Evolutionary conservation across 2,113 vertebrate species (phyloP).

Genomic region (Hemichromis elongatus): DNA sequence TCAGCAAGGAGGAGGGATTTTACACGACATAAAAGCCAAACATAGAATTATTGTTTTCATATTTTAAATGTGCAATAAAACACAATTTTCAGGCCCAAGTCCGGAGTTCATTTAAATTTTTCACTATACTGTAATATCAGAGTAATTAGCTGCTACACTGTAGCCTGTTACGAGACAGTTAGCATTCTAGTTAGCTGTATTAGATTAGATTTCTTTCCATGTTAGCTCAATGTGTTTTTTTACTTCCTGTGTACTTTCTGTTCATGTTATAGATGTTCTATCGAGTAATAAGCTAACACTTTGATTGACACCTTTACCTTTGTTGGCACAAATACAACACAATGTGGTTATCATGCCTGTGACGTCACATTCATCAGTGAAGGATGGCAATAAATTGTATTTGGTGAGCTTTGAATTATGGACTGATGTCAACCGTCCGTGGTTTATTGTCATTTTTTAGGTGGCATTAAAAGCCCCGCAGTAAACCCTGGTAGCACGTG

Average conservation of each 20-base stretch:
- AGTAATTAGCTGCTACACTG: neutral
- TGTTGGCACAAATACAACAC: neutral
- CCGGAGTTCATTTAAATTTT: fast-evolving
- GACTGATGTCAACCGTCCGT: neutral
- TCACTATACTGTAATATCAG: fast-evolving
- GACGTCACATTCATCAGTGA: neutral
- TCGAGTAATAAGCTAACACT: neutral
- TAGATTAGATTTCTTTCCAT: neutral
- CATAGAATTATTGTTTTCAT: neutral
- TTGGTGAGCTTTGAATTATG: neutral
- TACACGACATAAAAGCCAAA: neutral
- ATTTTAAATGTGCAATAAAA: neutral
- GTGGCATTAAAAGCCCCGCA: neutral
- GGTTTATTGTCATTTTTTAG: fast-evolving
- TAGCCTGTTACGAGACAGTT: neutral
- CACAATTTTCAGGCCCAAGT: fast-evolving
- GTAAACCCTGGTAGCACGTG: neutral
- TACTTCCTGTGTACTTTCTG: neutral
- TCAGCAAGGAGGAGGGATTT: neutral
- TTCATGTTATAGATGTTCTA: neutral
- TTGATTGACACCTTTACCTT: neutral
- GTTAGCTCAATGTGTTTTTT: neutral
- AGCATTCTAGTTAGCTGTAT: neutral
- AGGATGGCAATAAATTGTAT: fast-evolving
- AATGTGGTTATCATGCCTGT: neutral